phyloP scores from a whole-genome alignment of 2,797 vertebrate genomes.

The Pseudotriccus pelzelni region DNA sequence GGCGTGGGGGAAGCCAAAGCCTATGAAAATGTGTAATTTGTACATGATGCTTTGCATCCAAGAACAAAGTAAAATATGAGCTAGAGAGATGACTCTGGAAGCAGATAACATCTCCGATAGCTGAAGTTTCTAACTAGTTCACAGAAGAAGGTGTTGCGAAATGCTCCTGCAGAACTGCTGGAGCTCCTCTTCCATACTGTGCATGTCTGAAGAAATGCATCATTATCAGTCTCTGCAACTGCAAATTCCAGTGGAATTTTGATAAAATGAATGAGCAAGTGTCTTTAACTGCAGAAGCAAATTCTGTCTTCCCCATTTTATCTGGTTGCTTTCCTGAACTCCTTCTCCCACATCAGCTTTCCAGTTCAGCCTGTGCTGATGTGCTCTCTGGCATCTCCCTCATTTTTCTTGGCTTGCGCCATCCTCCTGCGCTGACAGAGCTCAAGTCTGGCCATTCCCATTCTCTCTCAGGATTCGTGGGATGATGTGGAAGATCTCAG shows the following conservation, averaged over 20 bases:
- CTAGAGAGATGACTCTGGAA: not conserved
- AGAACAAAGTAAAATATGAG: not conserved
- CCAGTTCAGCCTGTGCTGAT: not conserved
- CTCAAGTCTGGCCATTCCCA: not conserved
- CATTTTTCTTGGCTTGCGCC: not conserved
- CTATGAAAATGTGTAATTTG: not conserved
- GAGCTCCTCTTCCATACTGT: not conserved
- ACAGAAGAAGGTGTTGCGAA: not conserved
- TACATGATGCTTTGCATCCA: not conserved
- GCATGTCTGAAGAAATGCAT: not conserved
- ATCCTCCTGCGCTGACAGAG: not conserved
- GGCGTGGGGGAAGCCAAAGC: not conserved
- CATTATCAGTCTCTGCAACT: not conserved
- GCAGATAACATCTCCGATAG: not conserved
- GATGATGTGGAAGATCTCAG: not conserved
- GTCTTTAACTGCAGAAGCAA: not conserved
- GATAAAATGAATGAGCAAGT: not conserved
- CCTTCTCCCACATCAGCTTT: not conserved
- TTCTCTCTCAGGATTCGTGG: not conserved
- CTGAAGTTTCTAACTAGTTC: not conserved
- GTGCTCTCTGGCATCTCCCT: not conserved
- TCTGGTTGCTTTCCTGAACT: not conserved
- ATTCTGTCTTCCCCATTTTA: not conserved
- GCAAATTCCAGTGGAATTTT: not conserved
- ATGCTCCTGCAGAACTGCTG: not conserved